Evolutionary conservation across 2,888 invertebrate genomes (phyloP), one percentile per base, ranked within the genome.

Genomic region (Blastobasis adustella): DNA sequence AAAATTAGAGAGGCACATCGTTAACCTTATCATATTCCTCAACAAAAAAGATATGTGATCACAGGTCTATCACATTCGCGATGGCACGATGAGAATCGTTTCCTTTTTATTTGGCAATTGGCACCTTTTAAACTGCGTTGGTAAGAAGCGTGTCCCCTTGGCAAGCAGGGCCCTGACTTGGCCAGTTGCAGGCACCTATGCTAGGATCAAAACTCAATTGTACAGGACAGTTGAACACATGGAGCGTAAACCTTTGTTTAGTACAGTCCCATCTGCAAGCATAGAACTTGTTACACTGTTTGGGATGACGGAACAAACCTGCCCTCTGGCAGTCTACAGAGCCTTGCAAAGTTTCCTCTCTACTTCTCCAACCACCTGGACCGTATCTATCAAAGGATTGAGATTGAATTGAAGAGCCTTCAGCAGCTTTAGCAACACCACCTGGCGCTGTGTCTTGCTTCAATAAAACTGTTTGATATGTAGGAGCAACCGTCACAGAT

Each of bases 171-270:
- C 94, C 94, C 69, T 93, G 93, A 67, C 93, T 94, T 1, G 95
- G 95, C 93, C 94, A 94, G 75, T 94, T 95, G 66, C 95, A 95
- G 47, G 94, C 95, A n/a, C 93, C 92, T 62, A 94, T 87, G 52
- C 84, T 91, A 23, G 91, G 90, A 72, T 95, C 95, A 66, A 94
- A 95, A 47, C 94, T 94, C 49, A 95, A 82, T 69, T 94, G 94
- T 9, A 95, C 90, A 0, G 95, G 95, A 66, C 95, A 95, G 68
- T 94, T 93, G 76, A 95, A 94, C 2, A 93, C 90, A 67, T 94
- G 93, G 6, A 95, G 87, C 1, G 94, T 94, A 72, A 92, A 95
- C 62, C 91, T 90, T 61, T 94, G 91, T 68, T 94, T 93, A 69
- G 91, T 93, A 58, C 92, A 91, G 72, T 95, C 95, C 94, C 94